These are phyloP conservation scores for Hylyphantes graminicola DNA, from an alignment of 1,140 invertebrate genomes.

Conservation along the genomic window DNA sequence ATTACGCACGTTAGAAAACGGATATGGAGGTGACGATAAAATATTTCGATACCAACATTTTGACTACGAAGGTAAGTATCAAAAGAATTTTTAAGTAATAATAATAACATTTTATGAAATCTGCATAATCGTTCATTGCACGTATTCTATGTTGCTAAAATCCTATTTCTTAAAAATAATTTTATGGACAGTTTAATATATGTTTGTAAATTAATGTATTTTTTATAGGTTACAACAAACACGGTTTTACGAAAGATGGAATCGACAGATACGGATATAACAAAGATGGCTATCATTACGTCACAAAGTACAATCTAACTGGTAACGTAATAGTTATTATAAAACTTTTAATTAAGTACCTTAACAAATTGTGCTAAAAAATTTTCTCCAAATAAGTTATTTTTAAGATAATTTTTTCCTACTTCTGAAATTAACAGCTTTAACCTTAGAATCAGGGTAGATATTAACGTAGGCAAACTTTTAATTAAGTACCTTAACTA, in stretches of 20 bases:
- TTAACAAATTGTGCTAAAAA: background rate
- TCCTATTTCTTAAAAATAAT: too few relatives aligned
- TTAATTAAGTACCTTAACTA: too few relatives aligned
- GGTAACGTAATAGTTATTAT: constrained; percentile 18
- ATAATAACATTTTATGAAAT: too few relatives aligned
- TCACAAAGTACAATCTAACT: constrained; percentile 50
- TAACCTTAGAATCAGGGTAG: too few relatives aligned
- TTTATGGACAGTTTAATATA: too few relatives aligned
- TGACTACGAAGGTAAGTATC: constrained; percentile 48
- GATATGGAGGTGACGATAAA: constrained; percentile 25
- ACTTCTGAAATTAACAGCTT: too few relatives aligned
- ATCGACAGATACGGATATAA: constrained; percentile 49
- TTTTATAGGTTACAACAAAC: constrained; percentile 38
- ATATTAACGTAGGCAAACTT: too few relatives aligned
- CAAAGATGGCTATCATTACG: constrained; percentile 14
- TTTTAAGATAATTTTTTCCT: too few relatives aligned
- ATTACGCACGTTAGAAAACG: constrained; percentile 8
- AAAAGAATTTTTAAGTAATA: too few relatives aligned
- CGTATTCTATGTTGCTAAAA: too few relatives aligned
- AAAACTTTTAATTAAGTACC: background rate
- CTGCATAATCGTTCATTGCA: too few relatives aligned
- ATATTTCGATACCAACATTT: constrained; percentile 34
- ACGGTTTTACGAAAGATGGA: constrained; percentile 27
- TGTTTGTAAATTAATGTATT: background rate
- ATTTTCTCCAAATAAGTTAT: too few relatives aligned